phyloP scores from a whole-genome alignment of 2,113 vertebrate species.

The Atlantisia rogersi region DNA sequence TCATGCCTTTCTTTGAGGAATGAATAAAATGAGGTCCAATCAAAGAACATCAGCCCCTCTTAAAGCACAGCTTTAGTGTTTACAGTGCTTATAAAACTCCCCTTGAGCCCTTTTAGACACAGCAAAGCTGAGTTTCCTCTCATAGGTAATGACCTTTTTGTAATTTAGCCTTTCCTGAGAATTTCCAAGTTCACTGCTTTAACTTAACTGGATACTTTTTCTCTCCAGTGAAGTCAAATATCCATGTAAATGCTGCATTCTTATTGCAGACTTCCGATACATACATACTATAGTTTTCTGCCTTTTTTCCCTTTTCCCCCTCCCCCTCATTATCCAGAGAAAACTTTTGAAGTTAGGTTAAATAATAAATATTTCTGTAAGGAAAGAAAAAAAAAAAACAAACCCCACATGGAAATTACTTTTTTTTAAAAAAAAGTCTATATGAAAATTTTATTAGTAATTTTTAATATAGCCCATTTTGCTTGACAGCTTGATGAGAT shows the following conservation, averaged over 20 bases:
- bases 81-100: conserved; percentile 16
- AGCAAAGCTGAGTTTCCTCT: conserved; percentile 5
- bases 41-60: background rate
- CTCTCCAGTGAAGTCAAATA: background rate
- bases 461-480: background rate
- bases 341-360: background rate
- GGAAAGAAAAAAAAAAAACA: background rate
- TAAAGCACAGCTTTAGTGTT: conserved; percentile 4
- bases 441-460: background rate
- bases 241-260: background rate
- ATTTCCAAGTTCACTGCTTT: conserved; percentile 37
- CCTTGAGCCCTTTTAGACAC: background rate
- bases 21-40: conserved; percentile 24
- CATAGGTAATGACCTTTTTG: background rate
- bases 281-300: background rate
- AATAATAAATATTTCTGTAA: background rate
- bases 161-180: conserved; percentile 41
- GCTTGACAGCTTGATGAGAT: background rate
- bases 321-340: background rate
- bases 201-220: conserved; percentile 13
- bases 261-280: background rate
- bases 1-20: background rate
- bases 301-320: background rate
- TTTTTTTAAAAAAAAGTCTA: background rate
- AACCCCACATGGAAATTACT: background rate